A percentile compares a stretch with the other conserved stretches of the same genome.
Evolutionary conservation across 2,888 invertebrate genomes (phyloP).

Genomic region (Ditula angustiorana): DNA sequence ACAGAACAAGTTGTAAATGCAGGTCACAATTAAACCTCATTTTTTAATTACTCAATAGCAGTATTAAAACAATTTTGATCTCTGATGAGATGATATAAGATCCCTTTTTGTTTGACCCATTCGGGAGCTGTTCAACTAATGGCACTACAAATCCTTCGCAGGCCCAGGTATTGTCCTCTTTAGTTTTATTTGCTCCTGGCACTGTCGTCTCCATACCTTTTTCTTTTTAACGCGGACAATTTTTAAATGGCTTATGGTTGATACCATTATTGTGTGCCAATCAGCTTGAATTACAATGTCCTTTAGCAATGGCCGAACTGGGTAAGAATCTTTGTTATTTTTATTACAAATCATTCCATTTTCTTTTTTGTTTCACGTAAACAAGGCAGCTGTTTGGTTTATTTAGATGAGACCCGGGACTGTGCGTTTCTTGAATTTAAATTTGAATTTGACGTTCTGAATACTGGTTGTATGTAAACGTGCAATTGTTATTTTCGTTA

Average conservation of each 20-base stretch:
- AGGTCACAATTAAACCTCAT: conserved; percentile 64
- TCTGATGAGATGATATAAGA: conserved; percentile 37
- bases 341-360: conserved; percentile 78
- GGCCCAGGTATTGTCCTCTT: conserved; percentile 78
- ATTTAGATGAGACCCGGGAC: conserved; percentile 71
- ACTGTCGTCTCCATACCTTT: conserved; percentile 71
- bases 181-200: conserved; percentile 77
- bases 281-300: conserved; percentile 85
- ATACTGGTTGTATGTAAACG: conserved; percentile 43
- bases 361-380: conserved; percentile 72
- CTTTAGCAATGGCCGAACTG: conserved; percentile 79
- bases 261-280: conserved; percentile 86
- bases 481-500: conserved; percentile 41
- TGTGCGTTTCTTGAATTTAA: conserved; percentile 68
- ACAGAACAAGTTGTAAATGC: conserved; percentile 50
- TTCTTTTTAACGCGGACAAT: conserved; percentile 81
- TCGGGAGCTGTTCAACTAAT: conserved; percentile 68
- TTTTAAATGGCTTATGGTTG: conserved; percentile 84
- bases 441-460: conserved; percentile 64
- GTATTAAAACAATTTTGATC: conserved; percentile 25
- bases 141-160: conserved; percentile 79
- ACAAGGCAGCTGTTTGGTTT: conserved; percentile 77
- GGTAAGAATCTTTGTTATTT: conserved; percentile 76
- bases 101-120: conserved; percentile 15
- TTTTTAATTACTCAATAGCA: conserved; percentile 63